Evolutionary conservation across 2,113 vertebrate genomes (phyloP), one percentile per base, ranked within the genome.

Genomic region (Caranx melampygus): DNA sequence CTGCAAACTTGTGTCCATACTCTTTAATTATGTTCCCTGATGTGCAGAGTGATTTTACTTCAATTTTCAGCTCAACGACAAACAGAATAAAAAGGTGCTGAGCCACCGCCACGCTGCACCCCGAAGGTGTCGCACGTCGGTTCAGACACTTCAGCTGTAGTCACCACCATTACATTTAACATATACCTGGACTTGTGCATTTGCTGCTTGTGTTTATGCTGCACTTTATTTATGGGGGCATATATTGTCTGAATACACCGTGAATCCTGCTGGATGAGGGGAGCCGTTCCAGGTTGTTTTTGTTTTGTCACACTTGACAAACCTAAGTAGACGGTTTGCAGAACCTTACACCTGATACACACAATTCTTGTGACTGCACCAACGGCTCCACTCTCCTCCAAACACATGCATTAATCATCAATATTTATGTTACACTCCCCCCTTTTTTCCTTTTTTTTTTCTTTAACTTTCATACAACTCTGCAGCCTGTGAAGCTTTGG

Each of bases 271-370:
- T 75, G 54, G 58, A 64, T 15, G 74, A 44, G 58, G n/a, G 61
- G 52, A 73, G 63, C 33, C 64, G 81, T 86, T 89, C 47, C 31
- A 42, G 15, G 9, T 37, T 81, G 80, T 75, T 89, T 75, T 84
- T 88, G 82, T 89, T 87, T 78, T 21, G 78, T 84, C 77, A 84
- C 87, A 84, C 81, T 59, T 74, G 81, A 85, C 42, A 21, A 74
- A 51, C 21, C n/a, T 37, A 47, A 26, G 33, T 21, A 51, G 79
- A 54, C 64, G 45, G 78, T 76, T 71, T 71, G 51, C 37, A 34
- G 49, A 16, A 16, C 7, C 16, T 33, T 18, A 26, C 66, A 82
- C 66, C 58, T 75, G 79, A 86, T 16, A 14, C 21, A 57, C 47
- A 59, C n/a, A 20, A 63, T 7, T 11, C 14, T 2, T 0, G 7